Base-by-base conservation (phyloP, 2,113 vertebrate genomes). In the Mesoclemmys tuberculata region DNA sequence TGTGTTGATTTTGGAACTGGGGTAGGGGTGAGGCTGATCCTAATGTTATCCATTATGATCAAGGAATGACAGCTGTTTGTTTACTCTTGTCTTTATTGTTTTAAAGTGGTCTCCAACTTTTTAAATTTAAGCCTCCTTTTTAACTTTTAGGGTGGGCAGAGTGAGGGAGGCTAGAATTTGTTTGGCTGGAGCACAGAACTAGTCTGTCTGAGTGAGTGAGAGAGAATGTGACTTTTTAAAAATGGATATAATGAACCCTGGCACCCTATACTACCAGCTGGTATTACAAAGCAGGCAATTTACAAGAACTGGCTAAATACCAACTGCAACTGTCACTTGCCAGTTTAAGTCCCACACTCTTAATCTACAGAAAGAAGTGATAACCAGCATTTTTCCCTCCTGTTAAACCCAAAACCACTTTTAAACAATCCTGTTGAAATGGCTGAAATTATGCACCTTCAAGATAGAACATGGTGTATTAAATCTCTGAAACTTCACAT, bases 171-270 rank as follows among this genome's bases (percentile, higher is more conserved):
- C 64, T 90, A 8, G 27, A 61, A 46, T 31, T 89, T 58, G 7
- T 87, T 27, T 48, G 1, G 8, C 44, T 83, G 38, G 58, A 90
- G 18, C 84, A 4, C 21, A 22, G 71, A 78, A 48, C 49, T 78
- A 21, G n/a, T 71, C 8, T 71, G 64, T 31, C 26, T n/a, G 68
- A 56, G 29, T 1, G 51, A 52, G 22, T 0, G 0, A 54, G 81
- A 88, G 0, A 54, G 81, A 88, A 44, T 79, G 51, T 44, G 55
- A 80, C 89, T 78, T 94, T 52, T 14, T 81, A 41, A 58, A 61
- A 84, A 46, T 64, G 5, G 78, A 64, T 22, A 6, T n/a, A 38
- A 19, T 71, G 64, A 38, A 31, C 64, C 18, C 8, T 68, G 35
- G 64, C 8, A n/a, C 35, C 31, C 10, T 82, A 49, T 44, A 78